A percentile compares a stretch with the other conserved stretches of the same genome.
phyloP scores from a whole-genome alignment of 2,888 invertebrate genomes.

The Branchinecta sandiegonensis region DNA sequence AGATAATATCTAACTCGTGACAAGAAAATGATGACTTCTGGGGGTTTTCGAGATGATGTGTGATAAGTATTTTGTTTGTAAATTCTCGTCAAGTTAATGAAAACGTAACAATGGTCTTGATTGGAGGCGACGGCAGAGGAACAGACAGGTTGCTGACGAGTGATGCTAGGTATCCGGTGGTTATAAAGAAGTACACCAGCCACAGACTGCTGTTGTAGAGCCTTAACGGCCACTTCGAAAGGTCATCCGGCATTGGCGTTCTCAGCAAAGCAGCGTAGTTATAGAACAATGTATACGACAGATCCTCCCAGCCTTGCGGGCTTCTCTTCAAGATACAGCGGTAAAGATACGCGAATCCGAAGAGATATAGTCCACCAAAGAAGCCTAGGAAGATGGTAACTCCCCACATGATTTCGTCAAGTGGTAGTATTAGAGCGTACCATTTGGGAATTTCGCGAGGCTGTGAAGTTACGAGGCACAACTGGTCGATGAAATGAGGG shows the following conservation, averaged over 20 bases:
- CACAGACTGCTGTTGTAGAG: not conserved
- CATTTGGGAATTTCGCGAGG: not conserved
- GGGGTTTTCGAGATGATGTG: too few species aligned
- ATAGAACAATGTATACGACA: not conserved
- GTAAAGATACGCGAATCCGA: not conserved
- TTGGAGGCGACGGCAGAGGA: not conserved
- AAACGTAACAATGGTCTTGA: not conserved
- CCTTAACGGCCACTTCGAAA: not conserved
- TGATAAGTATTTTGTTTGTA: too few species aligned
- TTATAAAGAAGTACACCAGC: not conserved
- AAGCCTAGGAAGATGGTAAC: not conserved
- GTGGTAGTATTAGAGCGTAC: not conserved
- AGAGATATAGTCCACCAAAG: not conserved
- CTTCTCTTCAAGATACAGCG: not conserved
- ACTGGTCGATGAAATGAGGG: not conserved
- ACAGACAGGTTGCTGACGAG: not conserved
- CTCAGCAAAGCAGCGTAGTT: not conserved
- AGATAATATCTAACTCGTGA: too few species aligned
- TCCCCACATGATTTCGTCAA: not conserved
- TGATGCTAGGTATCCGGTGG: not conserved
- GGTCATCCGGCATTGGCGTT: not conserved
- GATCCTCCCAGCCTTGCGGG: not conserved
- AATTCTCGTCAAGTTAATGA: too few species aligned
- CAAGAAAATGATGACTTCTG: too few species aligned
- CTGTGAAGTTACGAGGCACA: not conserved